Evolutionary conservation across 2,888 invertebrate species (phyloP).

Genomic region (Ctena decussata): DNA sequence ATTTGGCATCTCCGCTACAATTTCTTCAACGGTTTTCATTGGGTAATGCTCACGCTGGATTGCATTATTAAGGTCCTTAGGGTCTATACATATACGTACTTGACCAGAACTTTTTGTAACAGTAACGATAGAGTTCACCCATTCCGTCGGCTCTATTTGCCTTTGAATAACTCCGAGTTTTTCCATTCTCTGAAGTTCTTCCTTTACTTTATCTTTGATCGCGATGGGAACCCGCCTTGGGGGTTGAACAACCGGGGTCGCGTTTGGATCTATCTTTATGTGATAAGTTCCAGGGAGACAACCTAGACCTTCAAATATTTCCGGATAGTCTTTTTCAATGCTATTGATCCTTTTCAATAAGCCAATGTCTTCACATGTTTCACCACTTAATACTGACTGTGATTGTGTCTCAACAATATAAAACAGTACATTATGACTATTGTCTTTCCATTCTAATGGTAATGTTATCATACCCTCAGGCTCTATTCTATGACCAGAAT

Average conservation of each 20-base stretch:
- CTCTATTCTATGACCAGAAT: slow-evolving; percentile 38
- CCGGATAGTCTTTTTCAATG: slow-evolving; percentile 8
- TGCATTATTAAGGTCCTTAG: slow-evolving; percentile 62
- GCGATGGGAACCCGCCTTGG: background rate
- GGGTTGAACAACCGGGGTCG: background rate
- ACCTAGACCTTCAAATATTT: background rate
- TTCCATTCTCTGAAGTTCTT: slow-evolving; percentile 52
- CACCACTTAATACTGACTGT: slow-evolving; percentile 38
- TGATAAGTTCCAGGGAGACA: too few species aligned
- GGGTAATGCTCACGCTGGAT: slow-evolving; percentile 52
- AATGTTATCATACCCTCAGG: slow-evolving; percentile 31
- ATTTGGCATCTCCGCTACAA: too few species aligned
- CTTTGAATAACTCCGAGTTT: slow-evolving; percentile 40
- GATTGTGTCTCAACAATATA: slow-evolving; percentile 41
- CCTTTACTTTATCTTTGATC: slow-evolving; percentile 40
- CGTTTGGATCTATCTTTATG: slow-evolving; percentile 38
- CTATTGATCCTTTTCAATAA: slow-evolving; percentile 36
- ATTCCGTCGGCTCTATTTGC: slow-evolving; percentile 53
- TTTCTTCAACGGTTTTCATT: slow-evolving; percentile 34
- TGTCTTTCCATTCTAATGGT: slow-evolving; percentile 5
- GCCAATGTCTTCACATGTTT: slow-evolving; percentile 34
- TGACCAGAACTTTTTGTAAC: slow-evolving; percentile 41
- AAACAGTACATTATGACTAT: slow-evolving; percentile 18
- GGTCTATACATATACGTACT: slow-evolving; percentile 60
- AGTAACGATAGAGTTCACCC: slow-evolving; percentile 64